Conservation (phyloP, 2,113 vertebrate species). For the Hippocampus guttulatus region DNA sequence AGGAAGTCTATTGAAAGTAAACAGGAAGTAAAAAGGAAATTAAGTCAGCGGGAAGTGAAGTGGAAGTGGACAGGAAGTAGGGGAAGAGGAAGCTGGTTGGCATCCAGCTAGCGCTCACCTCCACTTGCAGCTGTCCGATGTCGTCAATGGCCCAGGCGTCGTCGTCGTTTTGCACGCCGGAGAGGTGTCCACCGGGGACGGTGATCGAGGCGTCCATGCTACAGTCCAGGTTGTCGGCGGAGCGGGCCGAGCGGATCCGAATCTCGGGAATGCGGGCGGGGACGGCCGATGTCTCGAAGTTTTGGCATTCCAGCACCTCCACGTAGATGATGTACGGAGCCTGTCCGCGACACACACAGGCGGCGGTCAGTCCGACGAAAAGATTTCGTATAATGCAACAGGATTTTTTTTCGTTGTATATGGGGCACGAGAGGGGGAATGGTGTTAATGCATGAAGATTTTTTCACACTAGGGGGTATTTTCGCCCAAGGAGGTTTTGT, state of each 20-base stretch:
- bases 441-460: too few relatives aligned
- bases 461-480: too few relatives aligned
- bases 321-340: slow-evolving; percentile 95
- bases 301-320: slow-evolving; percentile 94
- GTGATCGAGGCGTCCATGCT: slow-evolving; percentile 69
- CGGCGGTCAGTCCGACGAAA: too few relatives aligned
- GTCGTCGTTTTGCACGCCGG: slow-evolving; percentile 86
- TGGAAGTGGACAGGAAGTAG: too few relatives aligned
- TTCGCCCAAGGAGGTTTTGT: too few relatives aligned
- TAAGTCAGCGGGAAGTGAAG: too few relatives aligned
- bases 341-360: slow-evolving; percentile 50
- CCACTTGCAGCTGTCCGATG: slow-evolving; percentile 92
- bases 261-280: slow-evolving; percentile 89
- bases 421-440: too few relatives aligned
- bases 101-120: slow-evolving; percentile 69
- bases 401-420: too few relatives aligned
- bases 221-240: slow-evolving; percentile 90
- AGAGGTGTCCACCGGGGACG: slow-evolving; percentile 74
- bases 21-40: not conserved
- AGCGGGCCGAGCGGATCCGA: slow-evolving; percentile 89
- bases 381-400: too few relatives aligned
- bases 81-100: not conserved
- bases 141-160: slow-evolving; percentile 95
- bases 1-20: too few relatives aligned
- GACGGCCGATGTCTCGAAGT: slow-evolving; percentile 87